Base-by-base conservation (phyloP, 1,140 invertebrate genomes). In the Choristoneura fumiferana region DNA sequence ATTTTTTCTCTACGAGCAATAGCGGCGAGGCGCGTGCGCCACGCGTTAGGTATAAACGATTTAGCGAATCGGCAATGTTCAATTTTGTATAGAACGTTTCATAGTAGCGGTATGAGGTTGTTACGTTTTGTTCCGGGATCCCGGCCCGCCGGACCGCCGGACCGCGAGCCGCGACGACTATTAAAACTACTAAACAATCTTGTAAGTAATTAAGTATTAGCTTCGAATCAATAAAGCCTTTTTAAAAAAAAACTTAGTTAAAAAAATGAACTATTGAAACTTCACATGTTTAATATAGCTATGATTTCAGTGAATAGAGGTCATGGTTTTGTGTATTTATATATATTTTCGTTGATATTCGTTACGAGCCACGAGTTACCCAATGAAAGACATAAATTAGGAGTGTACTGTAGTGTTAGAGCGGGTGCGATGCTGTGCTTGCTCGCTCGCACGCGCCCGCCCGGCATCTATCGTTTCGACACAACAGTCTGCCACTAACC, bases 81-180 rank as follows among this genome's bases (percentile, higher is more conserved):
- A 88, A 87, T 88, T 88, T 88, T 87, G 84, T 88, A 87, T 88
- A 88, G 84, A 81, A 84, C 76, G 85, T 84, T 88, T 88, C 82
- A 82, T 87, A 86, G 85, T 88, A 88, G 85, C 71, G 80, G 68
- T 85, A 85, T 78, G 80, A 81, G 75, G 77, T 87, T 87, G 82
- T 87, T 87, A 84, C 75, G 81, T 84, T 83, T 81, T 73, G 64
- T 83, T 80, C 64, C 58, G 36, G 49, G 60, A 65, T 43, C 54
- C 63, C 61, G 57, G 62, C 54, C 58, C 61, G 43, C 58, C 62
- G 55, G 33, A n/a, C n/a, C 37, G 56, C 36, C 38, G 17, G 60
- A 59, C 60, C 71, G 61, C 57, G 60, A 55, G 67, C 67, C 76
- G 65, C 69, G 70, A 73, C 69, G 64, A 78, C 69, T 73, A 73